phyloP scores from a whole-genome alignment of 2,797 vertebrate species.

The Podarcis siculus region DNA sequence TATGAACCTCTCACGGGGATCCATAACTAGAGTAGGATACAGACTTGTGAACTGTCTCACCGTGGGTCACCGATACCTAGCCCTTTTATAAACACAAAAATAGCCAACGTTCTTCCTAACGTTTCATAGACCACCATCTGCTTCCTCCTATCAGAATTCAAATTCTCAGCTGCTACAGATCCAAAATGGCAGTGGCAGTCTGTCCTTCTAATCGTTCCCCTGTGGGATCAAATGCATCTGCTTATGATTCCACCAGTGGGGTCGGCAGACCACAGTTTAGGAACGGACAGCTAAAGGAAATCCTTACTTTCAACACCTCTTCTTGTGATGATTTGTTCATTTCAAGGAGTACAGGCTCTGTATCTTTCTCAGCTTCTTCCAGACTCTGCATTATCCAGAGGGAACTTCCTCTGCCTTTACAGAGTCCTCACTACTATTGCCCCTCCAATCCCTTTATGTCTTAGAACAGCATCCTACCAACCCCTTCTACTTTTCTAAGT shows the following conservation, averaged over 20 bases:
- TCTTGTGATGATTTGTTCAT: conserved; percentile 60
- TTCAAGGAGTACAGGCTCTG: conserved; percentile 66
- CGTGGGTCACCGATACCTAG: conserved; percentile 18
- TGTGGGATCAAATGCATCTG: conserved; percentile 39
- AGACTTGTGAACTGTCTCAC: conserved; percentile 19
- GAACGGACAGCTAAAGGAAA: conserved; percentile 48
- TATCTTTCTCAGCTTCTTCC: conserved; percentile 58
- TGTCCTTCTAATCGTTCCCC: conserved; percentile 40
- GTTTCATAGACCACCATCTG: conserved; percentile 36
- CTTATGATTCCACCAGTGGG: conserved; percentile 22
- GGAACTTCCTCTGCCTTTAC: conserved; percentile 54
- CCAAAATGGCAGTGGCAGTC: conserved; percentile 39
- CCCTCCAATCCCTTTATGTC: conserved; percentile 57
- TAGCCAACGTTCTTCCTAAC: conserved; percentile 24
- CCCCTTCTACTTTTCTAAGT: conserved; percentile 63
- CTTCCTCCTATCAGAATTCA: conserved; percentile 41
- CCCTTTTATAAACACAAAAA: conserved; percentile 40
- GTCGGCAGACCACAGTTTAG: conserved; percentile 20
- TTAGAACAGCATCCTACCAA: conserved; percentile 66
- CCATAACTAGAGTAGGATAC: conserved; percentile 8
- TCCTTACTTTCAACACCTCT: conserved; percentile 62
- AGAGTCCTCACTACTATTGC: conserved; percentile 42
- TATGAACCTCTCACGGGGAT: neutral
- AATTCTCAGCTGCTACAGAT: conserved; percentile 45
- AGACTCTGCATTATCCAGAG: conserved; percentile 62